Evolutionary conservation across 2,888 invertebrate species (phyloP).

Genomic region (Congeria kusceri): DNA sequence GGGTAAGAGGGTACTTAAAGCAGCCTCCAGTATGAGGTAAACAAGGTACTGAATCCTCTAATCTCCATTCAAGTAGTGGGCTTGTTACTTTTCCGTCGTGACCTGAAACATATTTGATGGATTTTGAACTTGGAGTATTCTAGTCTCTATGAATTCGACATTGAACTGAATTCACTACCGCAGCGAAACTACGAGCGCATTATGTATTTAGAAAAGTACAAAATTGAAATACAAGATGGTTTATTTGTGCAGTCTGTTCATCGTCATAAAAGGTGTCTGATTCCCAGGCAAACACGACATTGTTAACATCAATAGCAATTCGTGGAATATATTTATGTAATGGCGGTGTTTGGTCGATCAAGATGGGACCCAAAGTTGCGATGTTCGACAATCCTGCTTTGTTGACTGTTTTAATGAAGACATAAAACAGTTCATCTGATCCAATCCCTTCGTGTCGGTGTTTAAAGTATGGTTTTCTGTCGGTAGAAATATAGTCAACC

Average conservation of each 20-base stretch:
- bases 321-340: conserved; percentile 23
- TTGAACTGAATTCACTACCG: background rate
- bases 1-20: conserved; percentile 35
- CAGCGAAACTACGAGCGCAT: too few species aligned
- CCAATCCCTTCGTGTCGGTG: conserved; percentile 54
- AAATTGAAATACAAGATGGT: conserved; percentile 37
- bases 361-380: conserved; percentile 58
- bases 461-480: conserved; percentile 41
- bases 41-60: conserved; percentile 14
- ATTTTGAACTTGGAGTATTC: background rate
- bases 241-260: conserved; percentile 57
- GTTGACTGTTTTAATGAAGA: conserved; percentile 60
- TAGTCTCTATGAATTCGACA: background rate
- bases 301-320: conserved; percentile 21
- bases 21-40: conserved; percentile 32
- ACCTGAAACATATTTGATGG: conserved; percentile 13
- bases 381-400: conserved; percentile 59
- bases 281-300: conserved; percentile 53
- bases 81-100: background rate
- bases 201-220: conserved; percentile 31
- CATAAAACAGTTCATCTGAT: conserved; percentile 50
- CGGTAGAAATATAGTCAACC: conserved; percentile 44
- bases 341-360: conserved; percentile 61
- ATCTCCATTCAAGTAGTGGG: conserved; percentile 48
- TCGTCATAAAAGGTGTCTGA: conserved; percentile 55